Base-by-base conservation (phyloP, 92 coral and sea anemone genomes). In the Phenganax marumi region DNA sequence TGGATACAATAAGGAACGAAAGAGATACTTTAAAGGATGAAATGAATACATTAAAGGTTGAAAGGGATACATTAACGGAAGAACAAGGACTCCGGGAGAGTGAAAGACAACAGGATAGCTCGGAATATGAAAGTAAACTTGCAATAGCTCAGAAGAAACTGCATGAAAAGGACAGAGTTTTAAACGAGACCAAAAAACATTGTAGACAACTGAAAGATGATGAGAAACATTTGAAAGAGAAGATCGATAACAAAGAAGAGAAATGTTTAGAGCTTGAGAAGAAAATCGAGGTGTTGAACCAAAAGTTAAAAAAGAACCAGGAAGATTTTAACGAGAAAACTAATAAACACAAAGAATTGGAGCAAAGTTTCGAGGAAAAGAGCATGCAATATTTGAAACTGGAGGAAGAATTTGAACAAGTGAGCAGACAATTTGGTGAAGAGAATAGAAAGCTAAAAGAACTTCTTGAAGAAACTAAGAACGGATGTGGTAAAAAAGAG, bases 101-200 rank as follows among this genome's bases (percentile, higher is more conserved):
- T 49, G 52, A n/a, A 12, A 16, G 46, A 56, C 33, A 77, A 48
- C 46, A 63, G 48, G 83, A 78, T 50, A 78, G 60, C 49, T 61
- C 63, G 17, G 70, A 61, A 22, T 72, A 78, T 0, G 83, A 78
- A 24, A 61, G 61, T 13, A 61, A 63, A 50, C 26, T 78, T 6
- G 60, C 18, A 56, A 50, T 24, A 46, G 60, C 33, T 16, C 85
- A 87, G 63, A 75, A 64, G 61, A 22, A 55, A 3, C 75, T 68
- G 52, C 78, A 77, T 24, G 92, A 91, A 50, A 91, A 79, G 70
- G 84, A 84, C 43, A 90, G 93, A 74, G 92, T 93, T 21, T 83
- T 92, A 74, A 80, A 84, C 21, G 98, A 92, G 65, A 91, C 98
- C 8, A 92, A 95, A 75, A 91, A 84, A 66, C 98, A 92, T 47